Evolutionary conservation across 2,113 vertebrate genomes (phyloP), one percentile per base, ranked within the genome.

Genomic region (Copsychus sechellarum): DNA sequence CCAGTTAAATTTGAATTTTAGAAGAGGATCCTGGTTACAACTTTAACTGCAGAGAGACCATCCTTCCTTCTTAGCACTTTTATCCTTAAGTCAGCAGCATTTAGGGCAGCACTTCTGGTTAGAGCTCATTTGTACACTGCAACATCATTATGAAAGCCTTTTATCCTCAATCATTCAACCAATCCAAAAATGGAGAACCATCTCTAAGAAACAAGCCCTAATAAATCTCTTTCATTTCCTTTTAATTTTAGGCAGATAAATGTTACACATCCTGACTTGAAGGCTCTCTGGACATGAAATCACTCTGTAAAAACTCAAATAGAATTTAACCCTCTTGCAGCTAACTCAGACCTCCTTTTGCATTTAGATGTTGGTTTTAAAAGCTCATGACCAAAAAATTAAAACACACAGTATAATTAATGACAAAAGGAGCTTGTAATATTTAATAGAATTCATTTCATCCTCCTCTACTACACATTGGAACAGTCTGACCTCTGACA

Each of bases 161-260:
- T 96, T 93, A 95, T 95, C 87, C 87, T 93, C 90, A 95, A 90
- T 93, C 92, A 93, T 77, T 85, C 71, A 80, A 31, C 91, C 92
- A 66, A 86, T 80, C 87, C 87, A 92, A 93, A 94, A 20, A 66
- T 43, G 74, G 67, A 90, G 90, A 80, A 94, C 62, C 84, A 66
- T 77, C 90, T 91, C 92, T 79, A 95, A 96, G 90, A 95, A 97
- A 95, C 90, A 97, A 97, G 79, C 85, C 87, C 87, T 94, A 95
- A 94, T 96, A 97, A 96, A 97, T 96, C 94, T 93, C 74, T 77
- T 94, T 91, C 90, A 77, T 90, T 97, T 88, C 87, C 94, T 97
- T 97, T 97, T 95, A 95, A 95, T 97, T 97, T 96, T 86, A 93
- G 91, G 79, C 93, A 97, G 91, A 96, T 93, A 97, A 95, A 94